These are phyloP conservation scores for Athalia rosae DNA, from an alignment of 2,888 invertebrate species.

Conservation along the genomic window DNA sequence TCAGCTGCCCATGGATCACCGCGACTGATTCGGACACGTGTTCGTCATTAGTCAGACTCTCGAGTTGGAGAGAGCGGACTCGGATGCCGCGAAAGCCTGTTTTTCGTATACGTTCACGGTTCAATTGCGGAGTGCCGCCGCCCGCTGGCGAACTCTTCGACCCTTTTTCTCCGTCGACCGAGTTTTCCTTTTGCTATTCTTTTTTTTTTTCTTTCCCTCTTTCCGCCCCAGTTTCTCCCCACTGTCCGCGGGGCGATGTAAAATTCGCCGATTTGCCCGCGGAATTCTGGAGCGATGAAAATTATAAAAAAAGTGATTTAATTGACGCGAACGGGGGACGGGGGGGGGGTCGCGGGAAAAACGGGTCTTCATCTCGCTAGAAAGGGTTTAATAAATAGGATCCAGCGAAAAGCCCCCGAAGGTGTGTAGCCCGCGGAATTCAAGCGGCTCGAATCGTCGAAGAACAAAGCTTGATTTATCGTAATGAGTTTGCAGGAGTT, in stretches of 20 bases:
- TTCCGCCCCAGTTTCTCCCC: background rate
- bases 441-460: conserved; percentile 65
- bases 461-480: conserved; percentile 74
- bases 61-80: conserved; percentile 1
- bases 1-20: conserved; percentile 29
- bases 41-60: conserved; percentile 36
- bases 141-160: conserved; percentile 17
- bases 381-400: conserved; percentile 13
- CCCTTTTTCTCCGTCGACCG: background rate
- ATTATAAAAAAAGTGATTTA: background rate
- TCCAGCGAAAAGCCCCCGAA: conserved; percentile 14
- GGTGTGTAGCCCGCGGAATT: conserved; percentile 64
- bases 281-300: background rate
- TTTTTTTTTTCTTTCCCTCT: background rate
- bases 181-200: too few species aligned
- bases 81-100: background rate
- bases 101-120: background rate
- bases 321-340: conserved; percentile 10
- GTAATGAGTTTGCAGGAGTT: conserved; percentile 74
- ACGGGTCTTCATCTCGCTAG: background rate
- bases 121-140: conserved; percentile 39
- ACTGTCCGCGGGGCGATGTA: too few species aligned
- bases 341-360: too few species aligned
- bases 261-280: too few species aligned
- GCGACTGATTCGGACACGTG: conserved; percentile 42